Evolutionary conservation across 2,888 invertebrate genomes (phyloP).

Genomic region (Ecdyonurus torrentis): DNA sequence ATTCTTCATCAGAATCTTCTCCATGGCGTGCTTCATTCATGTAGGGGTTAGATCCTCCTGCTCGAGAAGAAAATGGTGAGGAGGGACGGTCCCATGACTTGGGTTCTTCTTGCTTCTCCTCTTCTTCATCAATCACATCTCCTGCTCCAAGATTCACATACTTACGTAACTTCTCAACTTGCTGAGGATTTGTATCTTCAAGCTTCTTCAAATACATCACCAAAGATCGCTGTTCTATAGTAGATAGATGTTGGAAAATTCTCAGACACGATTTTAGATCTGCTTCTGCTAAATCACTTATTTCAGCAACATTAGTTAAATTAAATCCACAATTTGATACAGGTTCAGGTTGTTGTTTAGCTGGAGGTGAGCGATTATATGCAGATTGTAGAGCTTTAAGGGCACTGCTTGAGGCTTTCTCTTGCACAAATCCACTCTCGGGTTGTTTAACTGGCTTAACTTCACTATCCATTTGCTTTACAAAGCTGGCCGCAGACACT

Average conservation of each 20-base stretch:
- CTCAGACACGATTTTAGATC: conserved; percentile 63
- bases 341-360: not conserved
- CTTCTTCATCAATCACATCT: not conserved
- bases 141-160: conserved; percentile 45
- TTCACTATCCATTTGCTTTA: not conserved
- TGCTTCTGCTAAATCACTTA: conserved; percentile 62
- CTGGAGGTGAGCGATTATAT: not conserved
- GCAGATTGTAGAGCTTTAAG: not conserved
- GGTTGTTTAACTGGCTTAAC: not conserved
- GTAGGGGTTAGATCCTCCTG: conserved; percentile 27
- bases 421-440: not conserved
- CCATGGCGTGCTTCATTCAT: conserved; percentile 16
- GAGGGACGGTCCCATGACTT: conserved; percentile 19
- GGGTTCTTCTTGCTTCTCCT: conserved; percentile 8
- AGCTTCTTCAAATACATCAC: conserved; percentile 67
- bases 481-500: not conserved
- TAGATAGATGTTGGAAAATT: conserved; percentile 62
- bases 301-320: conserved; percentile 21
- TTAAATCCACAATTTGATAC: not conserved
- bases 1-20: conserved; percentile 58
- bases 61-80: conserved; percentile 34
- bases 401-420: not conserved
- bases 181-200: conserved; percentile 53
- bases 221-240: conserved; percentile 66
- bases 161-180: conserved; percentile 60